A percentile compares a stretch with the other conserved stretches of the same genome.
Conservation (phyloP, 2,113 vertebrate species). For the Calidris pygmaea region DNA sequence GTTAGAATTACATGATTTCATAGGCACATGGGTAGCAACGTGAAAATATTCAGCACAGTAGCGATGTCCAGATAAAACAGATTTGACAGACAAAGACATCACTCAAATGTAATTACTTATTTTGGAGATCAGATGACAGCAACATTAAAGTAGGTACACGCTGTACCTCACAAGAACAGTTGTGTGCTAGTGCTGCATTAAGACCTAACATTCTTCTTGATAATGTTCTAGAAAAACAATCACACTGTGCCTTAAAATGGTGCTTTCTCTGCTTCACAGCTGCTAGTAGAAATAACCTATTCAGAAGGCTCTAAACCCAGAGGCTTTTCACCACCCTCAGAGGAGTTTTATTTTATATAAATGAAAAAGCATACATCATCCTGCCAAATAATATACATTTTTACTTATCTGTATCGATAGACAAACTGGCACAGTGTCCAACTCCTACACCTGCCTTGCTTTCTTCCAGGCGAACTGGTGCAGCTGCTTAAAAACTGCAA, state of each 20-base stretch:
- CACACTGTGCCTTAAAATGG: background rate
- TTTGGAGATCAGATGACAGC: background rate
- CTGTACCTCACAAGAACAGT: background rate
- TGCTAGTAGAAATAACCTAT: background rate
- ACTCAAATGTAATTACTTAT: background rate
- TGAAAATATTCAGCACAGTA: background rate
- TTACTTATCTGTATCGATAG: background rate
- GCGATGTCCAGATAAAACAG: background rate
- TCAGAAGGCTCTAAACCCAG: background rate
- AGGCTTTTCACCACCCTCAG: background rate
- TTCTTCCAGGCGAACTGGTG: background rate
- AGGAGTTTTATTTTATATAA: background rate
- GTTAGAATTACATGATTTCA: background rate
- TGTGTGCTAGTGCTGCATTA: background rate
- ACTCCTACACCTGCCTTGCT: background rate
- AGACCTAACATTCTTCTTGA: background rate
- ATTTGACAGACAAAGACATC: background rate
- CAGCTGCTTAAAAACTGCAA: background rate
- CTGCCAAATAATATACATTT: background rate
- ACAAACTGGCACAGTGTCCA: background rate
- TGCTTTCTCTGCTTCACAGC: background rate
- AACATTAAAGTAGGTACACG: background rate
- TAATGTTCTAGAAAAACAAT: background rate
- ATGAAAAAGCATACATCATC: background rate
- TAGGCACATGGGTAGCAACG: rapidly evolving